Percentiles rank a stretch among this genome's conserved stretches.
These are phyloP conservation scores for Cossypha caffra DNA, from an alignment of 2,797 vertebrate species.

Conservation along the genomic window DNA sequence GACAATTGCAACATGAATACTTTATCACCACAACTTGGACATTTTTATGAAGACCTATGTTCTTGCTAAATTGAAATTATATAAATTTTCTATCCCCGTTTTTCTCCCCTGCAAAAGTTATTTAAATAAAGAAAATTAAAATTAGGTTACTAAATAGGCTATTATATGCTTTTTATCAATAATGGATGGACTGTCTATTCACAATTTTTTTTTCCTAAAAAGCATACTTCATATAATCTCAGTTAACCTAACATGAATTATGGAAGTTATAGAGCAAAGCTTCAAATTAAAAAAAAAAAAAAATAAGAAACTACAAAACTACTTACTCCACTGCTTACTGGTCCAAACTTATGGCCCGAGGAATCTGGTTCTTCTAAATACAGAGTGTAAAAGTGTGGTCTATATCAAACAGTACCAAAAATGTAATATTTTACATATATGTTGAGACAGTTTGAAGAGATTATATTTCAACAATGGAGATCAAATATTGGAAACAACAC, in stretches of 20 bases:
- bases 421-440: conserved; percentile 82
- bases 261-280: neutral
- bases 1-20: neutral
- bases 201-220: neutral
- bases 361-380: conserved; percentile 98
- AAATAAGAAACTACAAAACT: conserved; percentile 52
- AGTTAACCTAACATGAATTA: neutral
- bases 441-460: conserved; percentile 70
- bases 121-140: neutral
- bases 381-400: conserved; percentile 95
- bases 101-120: neutral
- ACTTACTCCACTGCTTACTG: conserved; percentile 91
- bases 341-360: conserved; percentile 89
- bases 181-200: neutral
- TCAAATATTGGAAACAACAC: neutral
- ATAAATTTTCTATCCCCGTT: neutral
- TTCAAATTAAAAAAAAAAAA: neutral
- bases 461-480: conserved; percentile 67
- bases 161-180: neutral
- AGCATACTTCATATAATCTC: neutral
- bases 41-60: neutral
- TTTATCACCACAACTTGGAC: neutral
- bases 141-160: neutral
- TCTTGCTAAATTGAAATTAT: neutral
- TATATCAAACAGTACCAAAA: conserved; percentile 87